phyloP scores from a whole-genome alignment of 2,113 vertebrate species.

The Plotosus lineatus region DNA sequence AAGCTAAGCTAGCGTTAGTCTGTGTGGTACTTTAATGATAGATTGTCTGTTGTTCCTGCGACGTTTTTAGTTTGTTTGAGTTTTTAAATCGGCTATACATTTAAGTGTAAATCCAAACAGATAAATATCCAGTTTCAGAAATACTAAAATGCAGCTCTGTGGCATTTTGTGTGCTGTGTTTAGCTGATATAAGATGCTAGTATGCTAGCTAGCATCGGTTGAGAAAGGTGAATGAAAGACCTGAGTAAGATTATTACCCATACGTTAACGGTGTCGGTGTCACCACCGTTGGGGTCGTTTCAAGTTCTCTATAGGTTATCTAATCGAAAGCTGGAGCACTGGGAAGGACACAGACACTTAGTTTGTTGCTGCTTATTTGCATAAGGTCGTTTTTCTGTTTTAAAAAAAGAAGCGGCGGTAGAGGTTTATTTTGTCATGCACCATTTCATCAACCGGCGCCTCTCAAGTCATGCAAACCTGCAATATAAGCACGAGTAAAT shows the following conservation, averaged over 20 bases:
- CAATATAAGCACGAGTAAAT: not conserved
- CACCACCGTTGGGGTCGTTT: slow-evolving; percentile 3
- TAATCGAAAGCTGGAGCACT: not conserved
- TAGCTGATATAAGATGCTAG: not conserved
- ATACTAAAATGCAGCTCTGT: not conserved
- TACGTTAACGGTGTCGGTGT: slow-evolving; percentile 8
- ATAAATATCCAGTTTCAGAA: not conserved
- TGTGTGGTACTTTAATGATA: not conserved
- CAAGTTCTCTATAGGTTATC: not conserved
- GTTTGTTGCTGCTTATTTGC: not conserved
- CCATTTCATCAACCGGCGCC: not conserved
- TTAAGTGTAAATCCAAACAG: not conserved
- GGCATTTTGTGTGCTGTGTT: not conserved
- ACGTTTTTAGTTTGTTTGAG: not conserved
- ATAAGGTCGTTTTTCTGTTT: slow-evolving; percentile 1
- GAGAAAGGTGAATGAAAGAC: not conserved
- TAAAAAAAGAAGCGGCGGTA: not conserved
- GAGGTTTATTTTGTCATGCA: slow-evolving; percentile 10
- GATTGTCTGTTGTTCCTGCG: not conserved
- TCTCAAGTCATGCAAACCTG: not conserved
- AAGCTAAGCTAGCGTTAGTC: not conserved
- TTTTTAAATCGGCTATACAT: not conserved
- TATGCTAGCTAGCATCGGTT: slow-evolving; percentile 15
- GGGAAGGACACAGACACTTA: not conserved
- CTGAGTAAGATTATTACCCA: not conserved